These are phyloP conservation scores for Bombus difficillimus DNA, from an alignment of 1,140 invertebrate genomes.

Conservation along the genomic window DNA sequence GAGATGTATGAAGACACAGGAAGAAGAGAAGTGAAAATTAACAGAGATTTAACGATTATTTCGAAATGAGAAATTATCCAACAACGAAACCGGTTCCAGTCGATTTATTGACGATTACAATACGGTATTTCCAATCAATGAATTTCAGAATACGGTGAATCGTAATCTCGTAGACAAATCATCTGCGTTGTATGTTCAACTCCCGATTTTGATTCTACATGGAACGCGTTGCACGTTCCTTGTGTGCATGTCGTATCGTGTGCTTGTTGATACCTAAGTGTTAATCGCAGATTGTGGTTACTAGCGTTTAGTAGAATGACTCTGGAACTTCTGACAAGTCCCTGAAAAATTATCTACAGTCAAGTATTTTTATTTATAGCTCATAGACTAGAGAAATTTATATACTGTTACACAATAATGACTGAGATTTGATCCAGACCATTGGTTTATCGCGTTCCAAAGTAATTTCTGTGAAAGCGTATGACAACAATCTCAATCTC, in stretches of 20 bases:
- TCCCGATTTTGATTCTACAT: background rate
- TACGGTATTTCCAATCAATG: conserved; percentile 26
- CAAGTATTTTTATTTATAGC: background rate
- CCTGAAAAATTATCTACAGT: background rate
- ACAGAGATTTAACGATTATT: conserved; percentile 53
- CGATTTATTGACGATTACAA: conserved; percentile 30
- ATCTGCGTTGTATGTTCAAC: background rate
- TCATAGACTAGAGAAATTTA: background rate
- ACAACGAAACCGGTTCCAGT: conserved; percentile 55
- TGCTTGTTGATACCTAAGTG: background rate
- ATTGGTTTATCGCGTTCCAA: no score
- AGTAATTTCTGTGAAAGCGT: background rate
- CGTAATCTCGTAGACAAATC: no score
- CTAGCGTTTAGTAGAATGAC: background rate
- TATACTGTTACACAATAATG: background rate
- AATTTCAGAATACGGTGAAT: conserved; percentile 23
- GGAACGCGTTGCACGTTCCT: no score
- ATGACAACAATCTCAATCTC: background rate
- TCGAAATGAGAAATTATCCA: conserved; percentile 59
- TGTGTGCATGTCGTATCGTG: background rate
- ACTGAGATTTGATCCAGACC: background rate
- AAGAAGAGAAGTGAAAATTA: background rate
- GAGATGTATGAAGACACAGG: no score
- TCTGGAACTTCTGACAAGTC: background rate
- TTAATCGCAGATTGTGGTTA: background rate